A percentile compares a stretch with the other conserved stretches of the same genome.
phyloP scores from a whole-genome alignment of 2,888 invertebrate species.

The Athrips mouffetella region DNA sequence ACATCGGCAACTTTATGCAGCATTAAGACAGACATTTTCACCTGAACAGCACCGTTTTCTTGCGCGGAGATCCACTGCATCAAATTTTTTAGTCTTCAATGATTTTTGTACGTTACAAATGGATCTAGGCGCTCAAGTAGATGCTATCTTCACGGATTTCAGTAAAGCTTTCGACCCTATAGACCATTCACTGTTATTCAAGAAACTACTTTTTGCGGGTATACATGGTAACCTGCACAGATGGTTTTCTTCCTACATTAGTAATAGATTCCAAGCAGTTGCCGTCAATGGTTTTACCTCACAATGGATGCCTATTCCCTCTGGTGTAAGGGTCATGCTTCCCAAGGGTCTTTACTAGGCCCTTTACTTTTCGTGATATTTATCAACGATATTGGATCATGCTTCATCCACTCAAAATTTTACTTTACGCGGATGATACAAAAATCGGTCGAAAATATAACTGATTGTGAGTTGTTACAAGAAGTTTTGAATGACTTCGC shows the following conservation, averaged over 20 bases:
- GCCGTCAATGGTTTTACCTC: neutral
- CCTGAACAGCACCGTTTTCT: neutral
- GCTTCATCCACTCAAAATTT: no score
- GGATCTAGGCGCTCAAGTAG: neutral
- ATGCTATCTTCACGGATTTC: neutral
- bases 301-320: no score
- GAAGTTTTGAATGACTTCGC: no score
- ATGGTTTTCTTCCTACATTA: neutral
- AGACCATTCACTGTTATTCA: neutral
- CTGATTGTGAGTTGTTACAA: no score
- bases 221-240: neutral
- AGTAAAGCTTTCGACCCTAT: neutral
- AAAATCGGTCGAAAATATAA: no score
- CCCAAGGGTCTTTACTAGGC: no score
- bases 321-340: no score
- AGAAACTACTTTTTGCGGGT: neutral
- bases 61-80: neutral
- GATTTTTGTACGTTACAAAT: neutral
- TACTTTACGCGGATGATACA: no score
- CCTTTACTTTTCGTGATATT: no score
- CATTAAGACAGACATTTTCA: neutral
- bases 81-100: neutral
- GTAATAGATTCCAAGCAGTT: neutral
- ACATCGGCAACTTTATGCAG: neutral
- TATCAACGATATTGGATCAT: no score